Evolutionary conservation across 2,888 invertebrate genomes (phyloP), one percentile per base, ranked within the genome.

Genomic region (Chrysina gloriosa): DNA sequence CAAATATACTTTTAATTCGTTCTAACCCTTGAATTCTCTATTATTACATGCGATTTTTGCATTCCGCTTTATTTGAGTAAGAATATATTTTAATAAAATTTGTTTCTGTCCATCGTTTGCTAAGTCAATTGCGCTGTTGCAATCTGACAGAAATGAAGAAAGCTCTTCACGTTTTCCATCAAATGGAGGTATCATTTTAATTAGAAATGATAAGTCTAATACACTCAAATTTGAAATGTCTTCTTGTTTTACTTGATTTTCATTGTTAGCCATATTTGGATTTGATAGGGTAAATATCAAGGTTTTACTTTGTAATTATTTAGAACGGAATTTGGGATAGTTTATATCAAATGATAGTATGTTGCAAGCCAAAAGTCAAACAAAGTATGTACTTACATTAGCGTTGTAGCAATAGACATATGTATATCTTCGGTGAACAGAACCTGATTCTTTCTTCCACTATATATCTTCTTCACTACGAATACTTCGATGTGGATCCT

Each of bases 21-120:
- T 7, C 74, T 73, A 75, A 68, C 66, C 66, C 7, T 21, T 36
- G 27, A 74, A 75, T 1, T 29, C 23, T 9, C 74, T 54, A 48
- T 72, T 75, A 65, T 69, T 61, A 14, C 74, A 63, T 61, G 69
- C 45, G 0, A 69, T 61, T 42, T 71, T 67, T 14, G 69, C 70
- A 29, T 74, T 72, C 9, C 70, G 70, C 5, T 69, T 70, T 0
- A 75, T 63, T 70, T 72, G 70, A 1, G 74, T 68, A 36, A 70
- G 66, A 14, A 72, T 70, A 3, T 71, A 72, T 14, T 69, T 65
- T 9, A 73, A 66, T 14, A 71, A 54, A 21, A 72, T 42, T 6
- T 6, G 4, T 71, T 65, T 5, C 47, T 31, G n/a, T 64, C 66
- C 52, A 48, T 69, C 50, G 56, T 48, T 21, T 31, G 65, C 39